Evolutionary conservation across 2,888 invertebrate species (phyloP).

Genomic region (Drosophila emarginata): DNA sequence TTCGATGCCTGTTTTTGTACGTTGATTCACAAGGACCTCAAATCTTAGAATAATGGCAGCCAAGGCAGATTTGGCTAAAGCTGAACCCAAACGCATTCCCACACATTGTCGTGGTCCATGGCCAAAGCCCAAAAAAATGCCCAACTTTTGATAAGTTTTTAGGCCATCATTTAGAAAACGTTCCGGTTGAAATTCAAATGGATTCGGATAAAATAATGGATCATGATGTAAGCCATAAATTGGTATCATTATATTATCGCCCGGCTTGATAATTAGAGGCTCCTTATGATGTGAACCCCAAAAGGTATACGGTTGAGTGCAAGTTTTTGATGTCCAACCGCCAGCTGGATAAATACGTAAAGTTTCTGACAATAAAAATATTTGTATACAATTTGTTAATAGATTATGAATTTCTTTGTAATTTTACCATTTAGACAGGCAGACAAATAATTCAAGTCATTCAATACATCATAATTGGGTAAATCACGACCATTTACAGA

Average conservation of each 20-base stretch:
- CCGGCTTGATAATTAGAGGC: constrained; percentile 59
- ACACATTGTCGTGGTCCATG: constrained; percentile 81
- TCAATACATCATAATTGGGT: constrained; percentile 72
- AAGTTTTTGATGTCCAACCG: constrained; percentile 73
- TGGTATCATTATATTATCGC: constrained; percentile 75
- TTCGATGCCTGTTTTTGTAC: constrained; percentile 61
- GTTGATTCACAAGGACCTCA: constrained; percentile 61
- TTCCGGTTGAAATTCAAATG: constrained; percentile 78
- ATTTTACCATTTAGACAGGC: constrained; percentile 79
- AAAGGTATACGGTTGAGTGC: constrained; percentile 69
- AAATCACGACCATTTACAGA: constrained; percentile 44
- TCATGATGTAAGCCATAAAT: constrained; percentile 79
- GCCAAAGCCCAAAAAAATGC: constrained; percentile 80
- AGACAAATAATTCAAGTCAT: constrained; percentile 79
- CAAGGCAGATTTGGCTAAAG: constrained; percentile 75
- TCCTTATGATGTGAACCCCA: constrained; percentile 59
- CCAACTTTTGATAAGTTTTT: constrained; percentile 75
- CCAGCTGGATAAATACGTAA: constrained; percentile 78
- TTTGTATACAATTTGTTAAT: too few species aligned
- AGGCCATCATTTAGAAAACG: constrained; percentile 79
- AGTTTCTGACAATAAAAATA: constrained; percentile 58
- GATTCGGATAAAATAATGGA: constrained; percentile 70
- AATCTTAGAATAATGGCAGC: constrained; percentile 69
- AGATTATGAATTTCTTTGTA: background rate
- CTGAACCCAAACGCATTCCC: constrained; percentile 76